Base-by-base conservation (phyloP, 2,797 vertebrate genomes). In the Labeo calbasu region DNA sequence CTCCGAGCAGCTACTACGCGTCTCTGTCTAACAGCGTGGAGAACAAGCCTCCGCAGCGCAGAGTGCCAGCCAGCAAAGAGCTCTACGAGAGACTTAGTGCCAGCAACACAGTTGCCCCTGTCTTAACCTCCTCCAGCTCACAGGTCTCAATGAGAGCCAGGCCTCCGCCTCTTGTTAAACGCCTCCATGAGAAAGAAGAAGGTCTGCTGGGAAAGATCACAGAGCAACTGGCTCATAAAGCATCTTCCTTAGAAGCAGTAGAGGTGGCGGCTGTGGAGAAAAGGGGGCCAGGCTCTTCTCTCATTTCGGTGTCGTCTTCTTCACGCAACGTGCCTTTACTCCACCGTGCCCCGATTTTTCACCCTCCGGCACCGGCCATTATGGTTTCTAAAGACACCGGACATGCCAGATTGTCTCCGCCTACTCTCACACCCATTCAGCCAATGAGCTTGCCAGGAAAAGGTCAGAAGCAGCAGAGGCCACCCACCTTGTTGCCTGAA, bases 141-240 rank as follows among this genome's bases (percentile, higher is more conserved):
- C 85, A 88, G 28, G 53, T 55, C 57, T 81, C 86, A 73, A 57
- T 84, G 84, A 97, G 97, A 87, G 97, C 96, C 86, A 98, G 97
- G 89, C 98, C 98, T 1, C 98, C 98, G 3, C 98, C 98, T 68
- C 95, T 99, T 83, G 97, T 99, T 87, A 99, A 98, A 90, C 97
- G 97, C 90, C 97, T 97, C 59, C 96, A 97, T 1, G 98, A 99
- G 53, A 89, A 86, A 86, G 95, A 91, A 0, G 98, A 99, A 90
- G 95, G 95, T 65, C 93, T 97, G 83, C 89, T 90, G 0, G 93
- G 95, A 86, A 99, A 98, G 90, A 92, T 96, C 68, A 93, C 95
- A 0, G 98, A 99, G 90, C 97, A 97, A 89, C 94, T 97, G 90
- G 91, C 93, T 66, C 96, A 98, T 91, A 97, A 97, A 71, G 92